Evolutionary conservation across 2,113 vertebrate species (phyloP).

Genomic region (Catagonus wagneri): DNA sequence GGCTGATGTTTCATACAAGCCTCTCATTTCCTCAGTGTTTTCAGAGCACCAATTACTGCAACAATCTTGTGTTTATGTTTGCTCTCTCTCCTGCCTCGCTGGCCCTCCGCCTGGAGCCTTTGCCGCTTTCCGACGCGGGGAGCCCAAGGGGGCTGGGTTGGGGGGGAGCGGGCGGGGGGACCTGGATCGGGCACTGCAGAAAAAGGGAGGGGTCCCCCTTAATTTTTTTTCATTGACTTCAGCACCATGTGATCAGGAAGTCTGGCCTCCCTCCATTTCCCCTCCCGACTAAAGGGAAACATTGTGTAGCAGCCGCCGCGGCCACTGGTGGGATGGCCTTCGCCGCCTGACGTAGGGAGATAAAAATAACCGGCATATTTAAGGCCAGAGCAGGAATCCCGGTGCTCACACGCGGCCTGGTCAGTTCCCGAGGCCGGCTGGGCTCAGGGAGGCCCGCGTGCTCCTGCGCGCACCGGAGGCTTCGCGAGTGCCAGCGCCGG

Average conservation of each 20-base stretch:
- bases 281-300: slow-evolving; percentile 96
- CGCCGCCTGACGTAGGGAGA: slow-evolving; percentile 93
- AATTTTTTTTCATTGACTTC: slow-evolving; percentile 90
- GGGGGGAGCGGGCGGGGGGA: neutral
- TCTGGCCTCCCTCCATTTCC: slow-evolving; percentile 96
- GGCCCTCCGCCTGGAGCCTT: slow-evolving; percentile 85
- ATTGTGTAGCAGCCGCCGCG: slow-evolving; percentile 89
- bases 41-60: slow-evolving; percentile 91
- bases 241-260: slow-evolving; percentile 97
- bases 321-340: slow-evolving; percentile 91
- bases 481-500: neutral
- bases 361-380: slow-evolving; percentile 99
- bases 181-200: slow-evolving; percentile 80
- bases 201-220: slow-evolving; percentile 72
- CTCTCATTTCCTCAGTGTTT: slow-evolving; percentile 94
- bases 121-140: slow-evolving; percentile 76
- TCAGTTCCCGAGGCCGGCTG: slow-evolving; percentile 87
- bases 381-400: slow-evolving; percentile 97
- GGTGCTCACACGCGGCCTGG: slow-evolving; percentile 91
- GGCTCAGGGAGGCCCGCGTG: neutral
- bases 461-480: slow-evolving; percentile 63
- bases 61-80: slow-evolving; percentile 88
- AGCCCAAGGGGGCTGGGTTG: slow-evolving; percentile 84
- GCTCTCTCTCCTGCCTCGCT: slow-evolving; percentile 85
- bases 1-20: slow-evolving; percentile 93